Evolutionary conservation across 2,113 vertebrate genomes (phyloP).

Genomic region (Callaeas wilsoni): DNA sequence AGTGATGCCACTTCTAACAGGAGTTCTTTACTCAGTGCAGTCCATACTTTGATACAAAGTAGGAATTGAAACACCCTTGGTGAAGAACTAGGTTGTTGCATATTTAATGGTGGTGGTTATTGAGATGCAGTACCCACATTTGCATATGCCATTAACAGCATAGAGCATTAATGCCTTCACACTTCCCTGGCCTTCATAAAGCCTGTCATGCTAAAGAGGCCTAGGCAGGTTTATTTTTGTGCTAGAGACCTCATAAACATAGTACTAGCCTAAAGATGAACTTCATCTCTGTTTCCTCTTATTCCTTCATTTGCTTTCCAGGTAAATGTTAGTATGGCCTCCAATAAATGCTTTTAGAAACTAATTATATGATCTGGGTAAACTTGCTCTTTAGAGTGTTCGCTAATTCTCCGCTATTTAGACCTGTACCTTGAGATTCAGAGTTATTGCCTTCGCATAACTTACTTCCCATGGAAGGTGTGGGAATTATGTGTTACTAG

Average conservation of each 20-base stretch:
- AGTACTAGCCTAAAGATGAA: background rate
- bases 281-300: background rate
- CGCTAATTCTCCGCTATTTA: background rate
- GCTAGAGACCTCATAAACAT: background rate
- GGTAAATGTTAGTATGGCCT: background rate
- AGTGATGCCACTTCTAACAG: background rate
- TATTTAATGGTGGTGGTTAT: background rate
- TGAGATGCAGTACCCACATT: background rate
- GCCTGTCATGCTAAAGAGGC: background rate
- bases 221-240: background rate
- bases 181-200: background rate
- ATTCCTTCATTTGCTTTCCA: background rate
- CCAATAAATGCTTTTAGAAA: background rate
- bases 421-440: background rate
- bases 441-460: background rate
- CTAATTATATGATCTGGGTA: background rate
- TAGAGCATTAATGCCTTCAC: background rate
- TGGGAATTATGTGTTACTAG: background rate
- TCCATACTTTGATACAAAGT: background rate
- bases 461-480: background rate
- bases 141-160: background rate
- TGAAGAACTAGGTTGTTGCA: background rate
- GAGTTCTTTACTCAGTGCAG: background rate
- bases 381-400: background rate
- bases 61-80: background rate